Evolutionary conservation across 2,113 vertebrate species (phyloP).

Genomic region (Emydura subglobosa): DNA sequence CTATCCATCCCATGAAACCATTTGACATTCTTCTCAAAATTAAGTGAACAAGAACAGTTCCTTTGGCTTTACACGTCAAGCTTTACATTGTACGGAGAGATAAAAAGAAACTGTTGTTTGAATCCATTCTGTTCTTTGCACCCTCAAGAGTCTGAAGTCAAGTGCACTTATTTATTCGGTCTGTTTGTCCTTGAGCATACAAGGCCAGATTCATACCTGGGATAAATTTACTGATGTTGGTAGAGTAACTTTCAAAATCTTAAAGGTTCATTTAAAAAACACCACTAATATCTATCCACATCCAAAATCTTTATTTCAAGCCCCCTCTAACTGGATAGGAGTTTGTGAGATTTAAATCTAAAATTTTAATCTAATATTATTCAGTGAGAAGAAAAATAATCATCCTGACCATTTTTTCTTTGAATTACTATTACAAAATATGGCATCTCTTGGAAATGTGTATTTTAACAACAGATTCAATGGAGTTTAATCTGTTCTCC

Average conservation of each 20-base stretch:
- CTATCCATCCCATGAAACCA: not conserved
- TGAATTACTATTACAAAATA: constrained; percentile 1
- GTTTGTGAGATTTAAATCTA: constrained; percentile 8
- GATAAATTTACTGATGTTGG: constrained; percentile 55
- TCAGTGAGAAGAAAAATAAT: constrained; percentile 24
- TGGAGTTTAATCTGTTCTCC: not conserved
- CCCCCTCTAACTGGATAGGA: constrained; percentile 1
- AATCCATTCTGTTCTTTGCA: not conserved
- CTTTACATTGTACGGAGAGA: not conserved
- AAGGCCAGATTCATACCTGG: constrained; percentile 56
- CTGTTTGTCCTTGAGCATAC: constrained; percentile 28
- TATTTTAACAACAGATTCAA: not conserved
- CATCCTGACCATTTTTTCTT: not conserved
- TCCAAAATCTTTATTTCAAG: not conserved
- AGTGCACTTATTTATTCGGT: not conserved
- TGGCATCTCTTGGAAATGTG: not conserved
- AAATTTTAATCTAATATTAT: constrained; percentile 31
- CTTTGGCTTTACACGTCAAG: not conserved
- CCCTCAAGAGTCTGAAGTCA: not conserved
- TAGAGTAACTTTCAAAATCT: constrained; percentile 39
- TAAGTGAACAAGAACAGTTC: not conserved
- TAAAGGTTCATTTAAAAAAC: constrained; percentile 47
- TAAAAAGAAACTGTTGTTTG: not conserved
- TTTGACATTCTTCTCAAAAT: not conserved
- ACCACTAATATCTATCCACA: constrained; percentile 28